Percentiles rank a stretch among this genome's conserved stretches.
Conservation (phyloP, 1,140 invertebrate species). For the Lordiphosa clarofinis region DNA sequence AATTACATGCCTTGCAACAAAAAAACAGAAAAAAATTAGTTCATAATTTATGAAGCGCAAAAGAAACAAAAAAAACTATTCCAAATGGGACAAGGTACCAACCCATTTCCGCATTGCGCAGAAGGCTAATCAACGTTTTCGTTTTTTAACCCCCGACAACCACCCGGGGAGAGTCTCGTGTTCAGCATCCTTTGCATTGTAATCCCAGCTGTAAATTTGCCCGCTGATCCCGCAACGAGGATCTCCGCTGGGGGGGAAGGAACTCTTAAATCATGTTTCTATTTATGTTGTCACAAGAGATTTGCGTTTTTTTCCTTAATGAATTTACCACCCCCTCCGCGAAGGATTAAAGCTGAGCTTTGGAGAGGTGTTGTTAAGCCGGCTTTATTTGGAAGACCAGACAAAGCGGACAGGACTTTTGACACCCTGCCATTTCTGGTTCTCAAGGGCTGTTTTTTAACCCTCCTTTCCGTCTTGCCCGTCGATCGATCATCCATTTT, state of each 20-base stretch:
- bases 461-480: constrained; percentile 14
- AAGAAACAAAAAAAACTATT: constrained; percentile 31
- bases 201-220: constrained; percentile 77
- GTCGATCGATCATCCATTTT: constrained; percentile 76
- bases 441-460: constrained; percentile 65
- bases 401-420: constrained; percentile 30
- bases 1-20: constrained; percentile 70
- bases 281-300: constrained; percentile 78
- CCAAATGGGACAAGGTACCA: constrained; percentile 52
- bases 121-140: constrained; percentile 67
- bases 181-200: constrained; percentile 49
- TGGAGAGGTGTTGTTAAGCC: constrained; percentile 60
- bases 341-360: constrained; percentile 17
- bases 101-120: constrained; percentile 73
- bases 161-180: constrained; percentile 54
- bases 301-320: constrained; percentile 59
- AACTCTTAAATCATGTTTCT: constrained; percentile 78
- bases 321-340: constrained; percentile 16
- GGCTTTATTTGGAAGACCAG: constrained; percentile 53
- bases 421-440: constrained; percentile 31
- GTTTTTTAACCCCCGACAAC: constrained; percentile 49
- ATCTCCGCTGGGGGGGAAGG: no score
- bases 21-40: constrained; percentile 56
- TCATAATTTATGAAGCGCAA: constrained; percentile 62
- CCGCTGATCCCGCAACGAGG: constrained; percentile 62